Evolutionary conservation across 1,140 invertebrate species (phyloP).

Genomic region (Drosophila lacteicornis): DNA sequence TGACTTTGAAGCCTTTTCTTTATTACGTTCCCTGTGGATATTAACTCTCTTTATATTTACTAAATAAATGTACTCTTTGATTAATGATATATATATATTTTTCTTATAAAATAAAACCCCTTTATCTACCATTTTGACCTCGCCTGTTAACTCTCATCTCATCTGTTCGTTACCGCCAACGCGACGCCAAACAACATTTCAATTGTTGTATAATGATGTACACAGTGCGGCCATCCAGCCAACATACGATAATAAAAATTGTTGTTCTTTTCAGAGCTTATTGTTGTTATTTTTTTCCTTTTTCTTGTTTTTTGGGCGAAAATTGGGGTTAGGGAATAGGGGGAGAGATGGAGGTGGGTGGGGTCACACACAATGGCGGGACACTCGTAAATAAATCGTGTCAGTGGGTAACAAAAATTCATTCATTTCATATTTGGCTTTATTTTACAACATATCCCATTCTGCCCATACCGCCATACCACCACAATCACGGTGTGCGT

Average conservation of each 20-base stretch:
- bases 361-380: slow-evolving; percentile 58
- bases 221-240: slow-evolving; percentile 63
- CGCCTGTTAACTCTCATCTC: slow-evolving; percentile 26
- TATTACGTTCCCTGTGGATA: background rate
- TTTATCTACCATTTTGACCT: slow-evolving; percentile 1
- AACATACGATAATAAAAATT: slow-evolving; percentile 74
- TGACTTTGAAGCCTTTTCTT: too few relatives aligned
- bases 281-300: slow-evolving; percentile 4
- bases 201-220: slow-evolving; percentile 83
- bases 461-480: background rate
- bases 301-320: slow-evolving; percentile 14
- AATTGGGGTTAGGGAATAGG: slow-evolving; percentile 30
- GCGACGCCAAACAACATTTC: slow-evolving; percentile 79
- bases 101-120: too few relatives aligned
- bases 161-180: slow-evolving; percentile 47
- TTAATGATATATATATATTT: too few relatives aligned
- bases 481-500: slow-evolving; percentile 17
- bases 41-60: too few relatives aligned
- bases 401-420: slow-evolving; percentile 83
- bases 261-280: slow-evolving; percentile 66
- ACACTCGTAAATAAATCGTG: slow-evolving; percentile 83
- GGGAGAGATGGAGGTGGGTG: slow-evolving; percentile 46
- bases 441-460: slow-evolving; percentile 48
- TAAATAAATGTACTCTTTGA: background rate
- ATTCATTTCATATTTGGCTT: slow-evolving; percentile 80